Evolutionary conservation across 2,888 invertebrate genomes (phyloP), one percentile per base, ranked within the genome.

Genomic region (Synergus umbraculus): DNA sequence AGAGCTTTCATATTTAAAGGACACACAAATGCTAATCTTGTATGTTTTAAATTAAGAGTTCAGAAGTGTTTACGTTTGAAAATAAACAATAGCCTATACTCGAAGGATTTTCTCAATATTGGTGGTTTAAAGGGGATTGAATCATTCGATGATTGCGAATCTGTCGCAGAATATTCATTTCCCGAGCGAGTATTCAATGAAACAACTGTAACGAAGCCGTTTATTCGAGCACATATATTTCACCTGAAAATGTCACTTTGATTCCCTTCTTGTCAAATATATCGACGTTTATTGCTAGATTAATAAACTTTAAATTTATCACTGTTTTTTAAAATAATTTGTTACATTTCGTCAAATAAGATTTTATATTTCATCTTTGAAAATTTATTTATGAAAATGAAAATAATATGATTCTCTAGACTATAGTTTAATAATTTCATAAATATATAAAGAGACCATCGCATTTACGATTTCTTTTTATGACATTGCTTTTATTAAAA

Each of bases 121-220:
- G 79, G 81, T 80, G 78, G 63, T 78, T 77, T 73, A 77, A 83
- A 78, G 79, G 78, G 78, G 81, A 81, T 80, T 86, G 86, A 87
- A 87, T 87, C 85, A 87, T 86, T 87, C 85, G 83, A 88, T 86
- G 87, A 88, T 87, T 87, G 85, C 83, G 78, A 84, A 76, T 80
- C 83, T 79, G 78, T 78, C 80, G 78, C 60, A 81, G 84, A 85
- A 87, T 85, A 86, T 86, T 86, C 82, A 85, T 87, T 87, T 87
- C 85, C 85, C 79, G 76, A 29, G 85, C 81, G 81, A 83, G 85
- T 84, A 85, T 86, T 87, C 83, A 87, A 84, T 81, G 80, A 66
- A 78, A 73, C 66, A 80, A 81, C 81, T 64, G 83, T 89, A 88
- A 89, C 86, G 88, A 89, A 87, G 83, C 84, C 81, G 88, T 88